Percentiles rank a stretch among this genome's conserved stretches.
Evolutionary conservation across 2,797 vertebrate species (phyloP).

Genomic region (Cynopterus sphinx): DNA sequence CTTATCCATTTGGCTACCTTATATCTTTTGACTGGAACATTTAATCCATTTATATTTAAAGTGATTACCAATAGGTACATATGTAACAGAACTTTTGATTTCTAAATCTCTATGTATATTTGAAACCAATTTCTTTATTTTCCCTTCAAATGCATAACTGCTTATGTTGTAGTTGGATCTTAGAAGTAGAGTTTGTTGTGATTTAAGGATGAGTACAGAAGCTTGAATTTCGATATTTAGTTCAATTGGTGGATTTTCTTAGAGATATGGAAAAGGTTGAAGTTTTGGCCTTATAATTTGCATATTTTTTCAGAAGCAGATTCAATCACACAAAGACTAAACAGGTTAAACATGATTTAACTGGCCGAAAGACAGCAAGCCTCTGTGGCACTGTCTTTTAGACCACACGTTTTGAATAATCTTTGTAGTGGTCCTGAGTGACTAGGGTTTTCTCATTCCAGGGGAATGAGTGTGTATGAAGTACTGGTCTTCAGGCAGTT

Average conservation of each 20-base stretch:
- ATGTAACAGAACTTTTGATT: not conserved
- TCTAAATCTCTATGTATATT: not conserved
- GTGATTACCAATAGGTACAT: too few species aligned
- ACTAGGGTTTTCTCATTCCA: not conserved
- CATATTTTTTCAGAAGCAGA: constrained; percentile 50
- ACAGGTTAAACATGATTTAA: constrained; percentile 72
- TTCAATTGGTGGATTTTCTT: constrained; percentile 21
- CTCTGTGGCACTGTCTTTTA: constrained; percentile 23
- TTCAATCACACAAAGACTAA: constrained; percentile 63
- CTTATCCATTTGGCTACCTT: too few species aligned
- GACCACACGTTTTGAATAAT: constrained; percentile 51
- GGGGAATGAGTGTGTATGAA: not conserved
- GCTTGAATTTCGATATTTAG: not conserved
- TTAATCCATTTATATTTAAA: too few species aligned
- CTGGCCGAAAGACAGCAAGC: constrained; percentile 50
- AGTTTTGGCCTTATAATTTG: constrained; percentile 45
- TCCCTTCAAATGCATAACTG: not conserved
- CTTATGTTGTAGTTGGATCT: not conserved
- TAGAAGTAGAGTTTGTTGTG: constrained; percentile 15
- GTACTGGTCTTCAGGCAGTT: not conserved
- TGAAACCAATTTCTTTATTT: not conserved
- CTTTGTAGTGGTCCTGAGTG: constrained; percentile 25
- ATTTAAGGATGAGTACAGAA: not conserved
- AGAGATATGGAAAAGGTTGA: constrained; percentile 60
- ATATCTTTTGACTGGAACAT: too few species aligned